Base-by-base conservation (phyloP, 2,888 invertebrate species). In the Athalia circularis region DNA sequence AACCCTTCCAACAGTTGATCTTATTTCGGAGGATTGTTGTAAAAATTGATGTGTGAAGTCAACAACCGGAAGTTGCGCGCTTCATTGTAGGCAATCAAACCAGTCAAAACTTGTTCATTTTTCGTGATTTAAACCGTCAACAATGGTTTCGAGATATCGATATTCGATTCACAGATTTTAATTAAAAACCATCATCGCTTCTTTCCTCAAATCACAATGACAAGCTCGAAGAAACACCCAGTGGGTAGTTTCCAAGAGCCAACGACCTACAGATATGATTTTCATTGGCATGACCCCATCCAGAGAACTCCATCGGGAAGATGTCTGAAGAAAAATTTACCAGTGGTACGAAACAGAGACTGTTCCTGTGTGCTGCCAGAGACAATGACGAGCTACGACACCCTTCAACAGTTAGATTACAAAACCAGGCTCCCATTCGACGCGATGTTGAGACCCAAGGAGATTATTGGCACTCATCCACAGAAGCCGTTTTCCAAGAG, bases 401-500 rank as follows among this genome's bases (percentile, higher is more conserved):
- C 82, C 8, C 79, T 82, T 45, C 81, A 82, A 54, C 79, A 81
- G 79, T 77, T 82, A 65, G 74, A 75, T 77, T 78, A 79, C 72
- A 8, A 65, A 9, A 62, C 59, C 11, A 77, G 80, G 65, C 64
- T 90, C 11, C 89, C 90, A 3, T 90, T 90, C 79, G 83, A 89
- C 79, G 82, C 90, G 54, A 81, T 88, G 4, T 85, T 87, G 83
- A 65, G 82, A 74, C 86, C 86, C 0, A 88, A 89, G 78, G 87
- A 88, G 5, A 90, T 88, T 45, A 76, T 88, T 4, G 83, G 85
- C 47, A 86, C 86, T 4, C 81, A 88, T 80, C 88, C 88, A 3
- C 80, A 83, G 48, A 79, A 79, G 64, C 82, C 83, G 11, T 84
- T 80, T 74, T 67, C 13, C 8, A 29, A 45, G 13, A 74, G 13